These are phyloP conservation scores for Chaenogobius annularis DNA, from an alignment of 2,113 vertebrate genomes.

Conservation along the genomic window DNA sequence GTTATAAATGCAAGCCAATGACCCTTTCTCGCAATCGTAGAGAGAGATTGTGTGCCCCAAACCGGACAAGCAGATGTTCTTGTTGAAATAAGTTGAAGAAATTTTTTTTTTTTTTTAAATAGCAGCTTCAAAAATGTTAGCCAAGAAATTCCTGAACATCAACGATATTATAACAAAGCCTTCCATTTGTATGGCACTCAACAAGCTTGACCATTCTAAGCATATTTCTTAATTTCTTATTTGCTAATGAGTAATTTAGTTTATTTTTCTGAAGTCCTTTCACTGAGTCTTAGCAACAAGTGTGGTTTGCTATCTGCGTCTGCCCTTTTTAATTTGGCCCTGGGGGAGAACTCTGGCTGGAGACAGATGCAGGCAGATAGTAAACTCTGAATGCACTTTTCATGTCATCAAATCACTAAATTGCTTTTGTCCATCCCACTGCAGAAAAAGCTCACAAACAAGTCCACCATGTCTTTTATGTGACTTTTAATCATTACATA, in stretches of 20 bases:
- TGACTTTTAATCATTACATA: neutral
- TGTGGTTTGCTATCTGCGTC: neutral
- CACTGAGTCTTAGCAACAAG: neutral
- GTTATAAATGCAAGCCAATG: too few relatives aligned
- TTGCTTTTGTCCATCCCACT: neutral
- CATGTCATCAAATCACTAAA: neutral
- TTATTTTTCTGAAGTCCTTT: neutral
- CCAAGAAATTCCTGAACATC: too few relatives aligned
- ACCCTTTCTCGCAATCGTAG: too few relatives aligned
- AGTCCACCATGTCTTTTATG: neutral
- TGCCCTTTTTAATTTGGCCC: slow-evolving; percentile 9
- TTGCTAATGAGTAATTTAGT: neutral
- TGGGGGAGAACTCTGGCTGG: neutral
- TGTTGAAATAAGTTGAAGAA: too few relatives aligned
- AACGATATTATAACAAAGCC: too few relatives aligned
- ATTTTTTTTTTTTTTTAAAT: too few relatives aligned
- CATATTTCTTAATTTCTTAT: too few relatives aligned
- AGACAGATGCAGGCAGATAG: neutral
- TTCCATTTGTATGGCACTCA: too few relatives aligned
- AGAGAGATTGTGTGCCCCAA: too few relatives aligned
- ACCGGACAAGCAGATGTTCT: too few relatives aligned
- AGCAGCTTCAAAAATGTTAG: too few relatives aligned
- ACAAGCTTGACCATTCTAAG: too few relatives aligned
- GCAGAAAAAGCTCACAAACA: neutral
- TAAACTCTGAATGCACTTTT: neutral